Evolutionary conservation across 2,113 vertebrate species (phyloP).

Genomic region (Sakesphorus luctuosus): DNA sequence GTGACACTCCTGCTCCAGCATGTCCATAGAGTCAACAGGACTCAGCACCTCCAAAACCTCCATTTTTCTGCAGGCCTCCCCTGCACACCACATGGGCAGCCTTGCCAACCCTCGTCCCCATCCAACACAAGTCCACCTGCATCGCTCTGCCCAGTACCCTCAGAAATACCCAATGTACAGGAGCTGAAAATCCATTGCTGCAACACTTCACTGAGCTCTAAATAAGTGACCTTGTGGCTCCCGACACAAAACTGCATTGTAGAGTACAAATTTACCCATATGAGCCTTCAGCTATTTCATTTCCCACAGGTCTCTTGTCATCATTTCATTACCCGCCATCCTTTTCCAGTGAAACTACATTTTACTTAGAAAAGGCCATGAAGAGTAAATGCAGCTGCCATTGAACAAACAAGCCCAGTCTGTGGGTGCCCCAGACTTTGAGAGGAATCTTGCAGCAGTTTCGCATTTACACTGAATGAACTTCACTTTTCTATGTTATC

Average conservation of each 20-base stretch:
- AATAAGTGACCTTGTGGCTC: neutral
- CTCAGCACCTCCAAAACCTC: neutral
- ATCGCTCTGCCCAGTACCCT: neutral
- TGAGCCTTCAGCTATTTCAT: neutral
- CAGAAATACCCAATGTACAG: neutral
- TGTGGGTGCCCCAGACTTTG: neutral
- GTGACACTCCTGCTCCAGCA: neutral
- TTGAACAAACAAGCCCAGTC: neutral
- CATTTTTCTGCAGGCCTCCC: neutral
- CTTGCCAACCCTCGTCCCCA: neutral
- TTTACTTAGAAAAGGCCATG: neutral
- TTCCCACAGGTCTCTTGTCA: neutral
- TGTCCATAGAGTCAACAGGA: neutral
- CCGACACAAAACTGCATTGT: neutral
- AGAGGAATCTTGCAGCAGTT: neutral
- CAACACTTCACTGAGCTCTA: neutral
- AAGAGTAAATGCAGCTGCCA: neutral
- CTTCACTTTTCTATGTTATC: neutral
- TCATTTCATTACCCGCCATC: fast-evolving
- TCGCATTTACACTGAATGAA: neutral
- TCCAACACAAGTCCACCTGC: fast-evolving
- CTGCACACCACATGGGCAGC: neutral
- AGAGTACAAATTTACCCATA: neutral
- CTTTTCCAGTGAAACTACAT: neutral
- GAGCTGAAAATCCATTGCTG: neutral